Evolutionary conservation across 2,113 vertebrate species (phyloP).

Genomic region (Athene noctua): DNA sequence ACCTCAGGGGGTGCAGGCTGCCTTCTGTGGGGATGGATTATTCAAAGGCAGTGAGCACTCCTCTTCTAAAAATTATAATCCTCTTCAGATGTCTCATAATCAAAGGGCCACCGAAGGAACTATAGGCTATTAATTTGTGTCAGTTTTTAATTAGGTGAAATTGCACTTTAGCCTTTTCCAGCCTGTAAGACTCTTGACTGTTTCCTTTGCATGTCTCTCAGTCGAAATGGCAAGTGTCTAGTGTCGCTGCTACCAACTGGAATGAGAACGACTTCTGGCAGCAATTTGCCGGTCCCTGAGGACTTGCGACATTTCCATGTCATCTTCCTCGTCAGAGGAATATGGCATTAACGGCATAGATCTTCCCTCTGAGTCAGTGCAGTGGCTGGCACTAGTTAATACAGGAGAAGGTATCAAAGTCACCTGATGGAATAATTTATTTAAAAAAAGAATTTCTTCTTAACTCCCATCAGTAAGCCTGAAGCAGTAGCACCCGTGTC

Average conservation of each 20-base stretch:
- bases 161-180: constrained; percentile 13
- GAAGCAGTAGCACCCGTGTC: not conserved
- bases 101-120: not conserved
- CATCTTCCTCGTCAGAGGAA: not conserved
- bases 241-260: not conserved
- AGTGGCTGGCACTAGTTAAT: not conserved
- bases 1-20: not conserved
- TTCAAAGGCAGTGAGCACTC: not conserved
- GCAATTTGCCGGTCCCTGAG: constrained; percentile 30
- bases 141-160: constrained; percentile 22
- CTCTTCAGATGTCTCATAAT: not conserved
- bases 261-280: constrained; percentile 1
- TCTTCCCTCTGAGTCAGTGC: not conserved
- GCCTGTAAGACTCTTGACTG: not conserved
- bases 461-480: not conserved
- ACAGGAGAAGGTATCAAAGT: not conserved
- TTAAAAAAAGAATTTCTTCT: not conserved
- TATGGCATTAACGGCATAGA: not conserved
- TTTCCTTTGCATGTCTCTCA: not conserved
- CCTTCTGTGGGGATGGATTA: not conserved
- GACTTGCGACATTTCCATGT: constrained; percentile 37
- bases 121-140: not conserved
- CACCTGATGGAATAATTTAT: not conserved
- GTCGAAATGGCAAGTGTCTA: constrained; percentile 41
- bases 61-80: not conserved